Percentiles rank a stretch among this genome's conserved stretches.
Conservation (phyloP, 1,140 invertebrate species). For the Anoplolepis gracilipes region DNA sequence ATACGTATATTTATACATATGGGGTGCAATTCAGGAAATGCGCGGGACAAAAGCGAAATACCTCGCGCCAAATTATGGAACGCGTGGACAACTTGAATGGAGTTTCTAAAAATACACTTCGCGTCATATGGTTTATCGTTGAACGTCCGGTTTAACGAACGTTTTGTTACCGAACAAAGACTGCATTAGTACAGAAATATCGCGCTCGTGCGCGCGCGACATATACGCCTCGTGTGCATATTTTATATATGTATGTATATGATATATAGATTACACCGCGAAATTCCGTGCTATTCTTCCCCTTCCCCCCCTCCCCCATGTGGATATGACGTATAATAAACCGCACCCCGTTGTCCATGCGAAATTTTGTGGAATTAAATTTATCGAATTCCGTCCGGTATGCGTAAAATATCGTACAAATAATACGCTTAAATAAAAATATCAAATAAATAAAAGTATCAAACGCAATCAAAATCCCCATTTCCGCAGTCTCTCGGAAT, state of each 20-base stretch:
- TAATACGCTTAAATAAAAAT: constrained; percentile 25
- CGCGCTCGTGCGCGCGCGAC: not conserved
- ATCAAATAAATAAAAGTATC: not conserved
- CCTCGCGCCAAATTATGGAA: constrained; percentile 43
- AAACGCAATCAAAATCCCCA: not conserved
- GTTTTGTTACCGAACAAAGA: constrained; percentile 47
- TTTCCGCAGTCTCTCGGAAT: not conserved
- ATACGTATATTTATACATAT: not conserved
- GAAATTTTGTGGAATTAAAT: constrained; percentile 34
- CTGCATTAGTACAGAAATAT: constrained; percentile 48
- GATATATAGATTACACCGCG: not conserved
- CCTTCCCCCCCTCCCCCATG: not conserved
- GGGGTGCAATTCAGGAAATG: not conserved
- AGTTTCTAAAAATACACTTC: constrained; percentile 50
- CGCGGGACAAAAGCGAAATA: constrained; percentile 29
- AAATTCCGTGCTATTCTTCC: not conserved
- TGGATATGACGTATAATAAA: constrained; percentile 12
- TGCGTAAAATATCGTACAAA: not conserved
- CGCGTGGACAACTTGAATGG: constrained; percentile 36
- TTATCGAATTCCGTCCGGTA: constrained; percentile 27
- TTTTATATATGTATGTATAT: not conserved
- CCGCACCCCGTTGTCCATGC: not conserved
- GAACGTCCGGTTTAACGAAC: constrained; percentile 56
- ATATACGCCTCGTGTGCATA: too few relatives aligned
- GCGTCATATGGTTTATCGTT: constrained; percentile 53